A percentile compares a stretch with the other conserved stretches of the same genome.
These are phyloP conservation scores for Himalopsyche phryganea DNA, from an alignment of 1,140 invertebrate genomes.

Conservation along the genomic window DNA sequence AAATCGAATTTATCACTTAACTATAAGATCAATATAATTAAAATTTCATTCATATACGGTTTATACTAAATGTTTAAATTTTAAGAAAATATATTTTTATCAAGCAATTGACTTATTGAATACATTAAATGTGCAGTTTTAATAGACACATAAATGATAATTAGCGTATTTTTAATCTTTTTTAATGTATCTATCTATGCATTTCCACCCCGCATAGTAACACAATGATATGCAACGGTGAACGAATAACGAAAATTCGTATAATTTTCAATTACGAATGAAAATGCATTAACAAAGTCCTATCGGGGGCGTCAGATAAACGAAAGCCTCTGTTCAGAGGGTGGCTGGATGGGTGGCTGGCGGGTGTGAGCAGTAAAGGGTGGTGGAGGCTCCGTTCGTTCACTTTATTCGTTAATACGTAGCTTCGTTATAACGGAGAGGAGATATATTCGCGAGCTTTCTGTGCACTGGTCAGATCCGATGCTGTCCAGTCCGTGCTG, in stretches of 20 bases:
- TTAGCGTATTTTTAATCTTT: no score
- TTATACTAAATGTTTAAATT: no score
- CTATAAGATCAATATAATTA: no score
- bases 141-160: no score
- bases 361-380: constrained; percentile 5
- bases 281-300: constrained; percentile 26
- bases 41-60: no score
- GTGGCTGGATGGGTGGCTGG: background rate
- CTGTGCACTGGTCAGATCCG: constrained; percentile 17
- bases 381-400: constrained; percentile 24
- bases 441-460: constrained; percentile 1
- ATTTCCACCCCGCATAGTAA: no score
- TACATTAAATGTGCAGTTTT: no score
- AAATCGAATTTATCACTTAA: no score
- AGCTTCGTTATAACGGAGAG: constrained; percentile 19
- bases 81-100: no score
- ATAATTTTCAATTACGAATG: constrained; percentile 20
- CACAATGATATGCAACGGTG: no score
- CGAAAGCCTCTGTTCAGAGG: constrained; percentile 4
- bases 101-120: no score
- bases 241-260: constrained; percentile 4
- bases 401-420: constrained; percentile 35
- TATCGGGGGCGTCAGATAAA: background rate
- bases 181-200: no score
- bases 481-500: background rate